Conservation (phyloP, 2,113 vertebrate species). For the Pungitius pungitius region DNA sequence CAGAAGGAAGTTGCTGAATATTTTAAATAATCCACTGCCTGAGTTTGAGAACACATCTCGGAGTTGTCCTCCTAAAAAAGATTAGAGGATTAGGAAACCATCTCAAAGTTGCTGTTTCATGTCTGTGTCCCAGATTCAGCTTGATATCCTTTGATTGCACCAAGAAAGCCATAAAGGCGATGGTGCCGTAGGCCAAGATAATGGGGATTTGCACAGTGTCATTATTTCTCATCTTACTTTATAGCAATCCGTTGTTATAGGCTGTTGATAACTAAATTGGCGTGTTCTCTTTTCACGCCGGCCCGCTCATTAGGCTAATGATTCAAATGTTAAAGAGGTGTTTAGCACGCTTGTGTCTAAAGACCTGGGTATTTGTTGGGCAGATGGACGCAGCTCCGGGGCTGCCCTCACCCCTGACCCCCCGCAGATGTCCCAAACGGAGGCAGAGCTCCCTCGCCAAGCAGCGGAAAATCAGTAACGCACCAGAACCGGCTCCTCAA, state of each 20-base stretch:
- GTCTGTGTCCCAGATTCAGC: conserved; percentile 70
- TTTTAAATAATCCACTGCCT: conserved; percentile 34
- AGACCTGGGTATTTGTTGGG: conserved; percentile 76
- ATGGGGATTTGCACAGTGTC: conserved; percentile 60
- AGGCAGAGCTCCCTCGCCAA: conserved; percentile 73
- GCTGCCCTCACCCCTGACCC: conserved; percentile 83
- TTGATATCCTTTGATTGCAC: conserved; percentile 66
- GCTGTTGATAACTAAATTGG: conserved; percentile 56
- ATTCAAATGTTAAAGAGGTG: conserved; percentile 66
- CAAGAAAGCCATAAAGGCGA: conserved; percentile 34
- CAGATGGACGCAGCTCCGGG: conserved; percentile 90
- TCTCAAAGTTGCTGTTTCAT: conserved; percentile 70
- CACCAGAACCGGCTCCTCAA: conserved; percentile 85
- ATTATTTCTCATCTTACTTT: conserved; percentile 59
- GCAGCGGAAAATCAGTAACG: conserved; percentile 86
- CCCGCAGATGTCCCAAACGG: conserved; percentile 86
- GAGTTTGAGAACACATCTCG: conserved; percentile 59
- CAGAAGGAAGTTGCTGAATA: conserved; percentile 19
- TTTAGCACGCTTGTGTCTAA: conserved; percentile 63
- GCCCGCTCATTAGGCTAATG: conserved; percentile 56
- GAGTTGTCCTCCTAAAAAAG: conserved; percentile 58
- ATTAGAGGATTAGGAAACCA: conserved; percentile 70
- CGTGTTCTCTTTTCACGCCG: conserved; percentile 31
- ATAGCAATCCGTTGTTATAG: conserved; percentile 46
- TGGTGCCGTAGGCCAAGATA: conserved; percentile 50